Evolutionary conservation across 2,113 vertebrate species (phyloP).

Genomic region (Ageneiosus marmoratus): DNA sequence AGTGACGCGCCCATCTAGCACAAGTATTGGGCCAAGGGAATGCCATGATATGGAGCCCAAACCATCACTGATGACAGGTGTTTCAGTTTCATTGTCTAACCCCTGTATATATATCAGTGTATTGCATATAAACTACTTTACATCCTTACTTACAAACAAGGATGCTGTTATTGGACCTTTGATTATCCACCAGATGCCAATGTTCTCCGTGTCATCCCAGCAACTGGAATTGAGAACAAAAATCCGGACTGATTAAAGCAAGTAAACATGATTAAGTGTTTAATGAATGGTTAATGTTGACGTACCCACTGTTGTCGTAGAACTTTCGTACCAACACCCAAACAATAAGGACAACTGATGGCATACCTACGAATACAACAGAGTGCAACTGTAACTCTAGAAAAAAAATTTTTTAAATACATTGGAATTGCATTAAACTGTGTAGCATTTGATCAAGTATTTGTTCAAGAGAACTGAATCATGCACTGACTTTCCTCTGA

Average conservation of each 20-base stretch:
- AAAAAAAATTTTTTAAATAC: not conserved
- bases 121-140: not conserved
- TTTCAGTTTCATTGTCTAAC: too few species aligned
- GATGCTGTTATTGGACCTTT: constrained; percentile 76
- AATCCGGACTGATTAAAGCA: constrained; percentile 1
- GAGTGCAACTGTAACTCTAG: not conserved
- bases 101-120: too few species aligned
- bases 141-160: constrained; percentile 68
- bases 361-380: constrained; percentile 63
- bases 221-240: constrained; percentile 63
- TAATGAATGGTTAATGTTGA: not conserved
- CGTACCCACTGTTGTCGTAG: constrained; percentile 72
- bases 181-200: constrained; percentile 76
- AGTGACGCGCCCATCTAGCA: too few species aligned
- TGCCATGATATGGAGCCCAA: too few species aligned
- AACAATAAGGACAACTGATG: constrained; percentile 67
- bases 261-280: not conserved
- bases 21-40: too few species aligned
- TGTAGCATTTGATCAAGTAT: not conserved
- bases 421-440: not conserved
- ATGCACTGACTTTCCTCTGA: not conserved
- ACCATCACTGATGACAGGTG: too few species aligned
- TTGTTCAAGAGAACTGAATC: not conserved
- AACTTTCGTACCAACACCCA: constrained; percentile 74
- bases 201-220: constrained; percentile 75